Conservation (phyloP, 1,140 invertebrate genomes). For the Ceratina australensis region DNA sequence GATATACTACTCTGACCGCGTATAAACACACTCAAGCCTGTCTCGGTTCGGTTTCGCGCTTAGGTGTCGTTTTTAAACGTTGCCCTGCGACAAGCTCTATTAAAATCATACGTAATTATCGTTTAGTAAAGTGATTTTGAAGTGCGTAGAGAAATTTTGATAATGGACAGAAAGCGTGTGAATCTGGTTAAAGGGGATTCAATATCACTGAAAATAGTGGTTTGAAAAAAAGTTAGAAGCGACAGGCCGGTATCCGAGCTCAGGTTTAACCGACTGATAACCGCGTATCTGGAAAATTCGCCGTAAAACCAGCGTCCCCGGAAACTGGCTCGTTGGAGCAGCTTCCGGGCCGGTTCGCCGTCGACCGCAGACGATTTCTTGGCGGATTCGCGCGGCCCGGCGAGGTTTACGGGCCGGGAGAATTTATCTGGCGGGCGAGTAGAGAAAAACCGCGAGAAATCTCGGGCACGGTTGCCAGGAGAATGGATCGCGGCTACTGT, state of each 20-base stretch:
- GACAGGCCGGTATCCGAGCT: too few species aligned
- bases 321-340: constrained; percentile 5
- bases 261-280: not conserved
- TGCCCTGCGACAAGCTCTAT: too few species aligned
- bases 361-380: constrained; percentile 36
- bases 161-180: too few species aligned
- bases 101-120: too few species aligned
- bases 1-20: constrained; percentile 38
- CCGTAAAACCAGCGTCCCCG: not conserved
- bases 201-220: too few species aligned
- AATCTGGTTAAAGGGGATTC: too few species aligned
- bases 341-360: not conserved
- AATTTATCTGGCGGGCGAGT: constrained; percentile 55
- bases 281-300: constrained; percentile 5
- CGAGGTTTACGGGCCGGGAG: constrained; percentile 49
- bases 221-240: too few species aligned
- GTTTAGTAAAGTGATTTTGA: too few species aligned
- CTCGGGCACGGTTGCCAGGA: constrained; percentile 49
- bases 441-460: constrained; percentile 63
- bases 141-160: too few species aligned
- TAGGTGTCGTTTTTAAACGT: constrained; percentile 21
- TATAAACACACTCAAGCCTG: constrained; percentile 33
- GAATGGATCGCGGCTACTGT: constrained; percentile 31
- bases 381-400: constrained; percentile 37
- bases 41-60: constrained; percentile 10